phyloP scores from a whole-genome alignment of 2,888 invertebrate species.

The Schrankia costaestrigalis region DNA sequence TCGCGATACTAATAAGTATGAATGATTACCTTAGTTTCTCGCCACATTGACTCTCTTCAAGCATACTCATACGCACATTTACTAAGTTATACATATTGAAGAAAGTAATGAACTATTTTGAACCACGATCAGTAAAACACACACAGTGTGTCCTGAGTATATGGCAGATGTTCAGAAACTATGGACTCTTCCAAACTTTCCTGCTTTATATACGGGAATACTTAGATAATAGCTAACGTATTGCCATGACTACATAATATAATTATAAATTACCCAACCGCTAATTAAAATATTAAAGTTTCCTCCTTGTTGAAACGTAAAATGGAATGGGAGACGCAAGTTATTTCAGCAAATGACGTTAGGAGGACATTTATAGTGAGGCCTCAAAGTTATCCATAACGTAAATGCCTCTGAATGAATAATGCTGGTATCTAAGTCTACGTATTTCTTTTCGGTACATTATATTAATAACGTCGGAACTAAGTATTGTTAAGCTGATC shows the following conservation, averaged over 20 bases:
- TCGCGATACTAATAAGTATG: neutral
- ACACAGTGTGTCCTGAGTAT: slow-evolving; percentile 6
- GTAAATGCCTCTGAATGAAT: too few relatives aligned
- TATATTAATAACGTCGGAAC: too few relatives aligned
- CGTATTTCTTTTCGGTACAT: too few relatives aligned
- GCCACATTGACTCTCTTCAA: slow-evolving; percentile 3
- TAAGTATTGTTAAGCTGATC: too few relatives aligned
- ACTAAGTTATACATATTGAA: slow-evolving; percentile 13
- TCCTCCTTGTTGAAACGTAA: too few relatives aligned
- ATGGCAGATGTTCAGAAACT: slow-evolving; percentile 10
- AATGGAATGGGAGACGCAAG: too few relatives aligned
- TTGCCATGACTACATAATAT: neutral
- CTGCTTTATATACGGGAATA: slow-evolving; percentile 1
- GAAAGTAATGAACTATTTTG: neutral
- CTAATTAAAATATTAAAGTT: too few relatives aligned
- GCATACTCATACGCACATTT: slow-evolving; percentile 4
- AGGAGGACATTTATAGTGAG: too few relatives aligned
- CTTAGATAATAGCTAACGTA: neutral
- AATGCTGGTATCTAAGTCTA: too few relatives aligned
- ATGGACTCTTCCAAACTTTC: neutral
- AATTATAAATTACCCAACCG: too few relatives aligned
- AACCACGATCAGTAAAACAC: slow-evolving; percentile 7
- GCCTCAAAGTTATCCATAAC: too few relatives aligned
- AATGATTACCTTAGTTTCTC: slow-evolving; percentile 3
- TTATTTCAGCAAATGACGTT: too few relatives aligned